Conservation (phyloP, 92 coral and sea anemone genomes). For the Scolanthus callimorphus region DNA sequence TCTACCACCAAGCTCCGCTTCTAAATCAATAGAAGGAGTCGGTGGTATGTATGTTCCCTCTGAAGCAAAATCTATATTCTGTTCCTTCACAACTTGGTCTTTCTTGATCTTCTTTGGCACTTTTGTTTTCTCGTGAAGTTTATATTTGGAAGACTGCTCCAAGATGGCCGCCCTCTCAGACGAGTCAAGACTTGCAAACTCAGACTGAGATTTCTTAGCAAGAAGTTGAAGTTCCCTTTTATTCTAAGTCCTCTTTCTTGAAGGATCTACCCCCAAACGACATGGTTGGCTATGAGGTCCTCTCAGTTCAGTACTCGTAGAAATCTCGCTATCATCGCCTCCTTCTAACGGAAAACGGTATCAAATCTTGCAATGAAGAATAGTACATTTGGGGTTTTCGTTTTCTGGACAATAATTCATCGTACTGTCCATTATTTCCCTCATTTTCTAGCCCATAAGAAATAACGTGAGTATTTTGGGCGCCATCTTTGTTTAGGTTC, state of each 20-base stretch:
- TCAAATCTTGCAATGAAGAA: background rate
- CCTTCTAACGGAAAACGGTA: background rate
- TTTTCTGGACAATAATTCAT: background rate
- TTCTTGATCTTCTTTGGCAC: conserved; percentile 14
- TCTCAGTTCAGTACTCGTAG: too few relatives aligned
- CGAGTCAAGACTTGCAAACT: conserved; percentile 53
- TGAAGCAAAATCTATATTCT: conserved; percentile 1
- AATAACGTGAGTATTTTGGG: background rate
- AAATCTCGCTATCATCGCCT: background rate
- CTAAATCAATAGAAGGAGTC: conserved; percentile 77
- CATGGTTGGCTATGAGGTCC: too few relatives aligned
- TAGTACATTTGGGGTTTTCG: background rate
- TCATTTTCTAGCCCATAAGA: background rate
- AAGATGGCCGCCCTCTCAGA: conserved; percentile 61
- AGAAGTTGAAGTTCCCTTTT: conserved; percentile 78
- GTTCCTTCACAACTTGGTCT: conserved; percentile 7
- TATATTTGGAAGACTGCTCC: conserved; percentile 25
- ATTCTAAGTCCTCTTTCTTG: conserved; percentile 46
- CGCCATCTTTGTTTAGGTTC: conserved; percentile 87
- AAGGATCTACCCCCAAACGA: conserved; percentile 83
- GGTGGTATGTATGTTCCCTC: conserved; percentile 33
- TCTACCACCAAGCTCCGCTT: conserved; percentile 19
- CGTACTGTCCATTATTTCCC: too few relatives aligned
- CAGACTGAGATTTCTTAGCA: conserved; percentile 64
- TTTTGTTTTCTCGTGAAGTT: conserved; percentile 14